These are phyloP conservation scores for Entomobrya multifasciata DNA, from an alignment of 2,888 invertebrate species.

Conservation along the genomic window DNA sequence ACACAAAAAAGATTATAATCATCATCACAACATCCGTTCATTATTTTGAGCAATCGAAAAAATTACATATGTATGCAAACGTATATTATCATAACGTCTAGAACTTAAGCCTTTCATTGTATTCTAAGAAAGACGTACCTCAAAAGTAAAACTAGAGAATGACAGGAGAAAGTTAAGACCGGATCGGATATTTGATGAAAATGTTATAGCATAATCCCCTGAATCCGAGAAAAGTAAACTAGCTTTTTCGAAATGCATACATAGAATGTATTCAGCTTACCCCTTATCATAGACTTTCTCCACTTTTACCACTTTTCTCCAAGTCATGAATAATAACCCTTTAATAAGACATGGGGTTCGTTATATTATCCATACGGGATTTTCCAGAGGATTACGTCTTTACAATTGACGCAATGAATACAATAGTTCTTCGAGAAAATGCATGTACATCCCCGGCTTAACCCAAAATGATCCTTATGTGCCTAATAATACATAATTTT, in stretches of 20 bases:
- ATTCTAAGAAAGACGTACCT: too few species aligned
- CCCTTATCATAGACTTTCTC: too few species aligned
- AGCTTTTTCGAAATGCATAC: background rate
- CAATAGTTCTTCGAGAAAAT: conserved; percentile 1
- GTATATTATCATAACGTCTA: too few species aligned
- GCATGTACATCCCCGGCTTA: conserved; percentile 32
- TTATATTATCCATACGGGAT: conserved; percentile 69
- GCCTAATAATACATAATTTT: background rate
- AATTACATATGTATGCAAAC: too few species aligned
- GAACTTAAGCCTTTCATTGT: too few species aligned
- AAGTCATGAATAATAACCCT: conserved; percentile 65
- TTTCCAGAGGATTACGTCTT: conserved; percentile 60
- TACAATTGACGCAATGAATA: conserved; percentile 56
- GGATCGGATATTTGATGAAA: conserved; percentile 43
- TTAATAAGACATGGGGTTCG: conserved; percentile 46
- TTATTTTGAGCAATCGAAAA: too few species aligned
- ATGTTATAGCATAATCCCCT: conserved; percentile 23
- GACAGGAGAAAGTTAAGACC: conserved; percentile 14
- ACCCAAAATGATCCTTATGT: background rate
- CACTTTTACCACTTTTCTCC: conserved; percentile 43
- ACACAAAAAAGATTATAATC: too few species aligned
- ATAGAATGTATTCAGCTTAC: background rate
- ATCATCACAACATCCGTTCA: too few species aligned
- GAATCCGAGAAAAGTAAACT: background rate
- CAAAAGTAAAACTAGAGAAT: too few species aligned